Conservation (phyloP, 30 jellyfish, hydroid and myxozoan species). For the Catostylus mosaicus region DNA sequence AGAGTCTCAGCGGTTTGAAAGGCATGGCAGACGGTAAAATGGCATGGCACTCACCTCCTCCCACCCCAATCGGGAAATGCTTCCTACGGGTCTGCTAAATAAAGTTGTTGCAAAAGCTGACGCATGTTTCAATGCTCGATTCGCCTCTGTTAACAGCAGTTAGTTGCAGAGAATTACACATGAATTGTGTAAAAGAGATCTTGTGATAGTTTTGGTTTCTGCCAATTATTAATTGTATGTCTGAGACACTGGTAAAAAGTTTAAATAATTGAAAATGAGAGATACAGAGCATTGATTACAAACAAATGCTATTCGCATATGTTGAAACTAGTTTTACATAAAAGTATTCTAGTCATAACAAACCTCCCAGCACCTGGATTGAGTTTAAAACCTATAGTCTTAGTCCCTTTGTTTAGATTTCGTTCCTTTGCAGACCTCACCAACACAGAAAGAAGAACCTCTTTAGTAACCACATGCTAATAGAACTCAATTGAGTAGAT, state of each 20-base stretch:
- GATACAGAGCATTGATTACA: background rate
- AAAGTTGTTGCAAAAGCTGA: too few relatives aligned
- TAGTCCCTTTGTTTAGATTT: background rate
- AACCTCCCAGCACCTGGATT: constrained; percentile 1
- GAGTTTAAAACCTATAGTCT: background rate
- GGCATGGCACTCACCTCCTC: too few relatives aligned
- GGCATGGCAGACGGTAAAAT: too few relatives aligned
- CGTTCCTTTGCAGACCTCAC: background rate
- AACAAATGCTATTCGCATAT: too few relatives aligned
- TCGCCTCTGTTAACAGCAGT: too few relatives aligned
- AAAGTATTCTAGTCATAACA: background rate
- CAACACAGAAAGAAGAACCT: background rate
- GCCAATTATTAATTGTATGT: background rate
- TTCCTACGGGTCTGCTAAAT: too few relatives aligned
- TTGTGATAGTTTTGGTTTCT: background rate
- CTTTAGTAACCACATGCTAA: background rate
- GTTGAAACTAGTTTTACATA: background rate
- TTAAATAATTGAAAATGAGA: background rate
- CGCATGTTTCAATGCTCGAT: too few relatives aligned
- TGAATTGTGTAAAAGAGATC: too few relatives aligned
- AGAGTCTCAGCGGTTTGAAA: too few relatives aligned
- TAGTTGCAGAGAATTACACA: background rate
- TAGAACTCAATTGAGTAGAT: background rate
- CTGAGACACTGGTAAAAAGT: background rate
- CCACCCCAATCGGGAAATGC: too few relatives aligned